Percentiles rank a stretch among this genome's conserved stretches.
Conservation (phyloP, 2,888 invertebrate genomes). For the Acleris holmiana region DNA sequence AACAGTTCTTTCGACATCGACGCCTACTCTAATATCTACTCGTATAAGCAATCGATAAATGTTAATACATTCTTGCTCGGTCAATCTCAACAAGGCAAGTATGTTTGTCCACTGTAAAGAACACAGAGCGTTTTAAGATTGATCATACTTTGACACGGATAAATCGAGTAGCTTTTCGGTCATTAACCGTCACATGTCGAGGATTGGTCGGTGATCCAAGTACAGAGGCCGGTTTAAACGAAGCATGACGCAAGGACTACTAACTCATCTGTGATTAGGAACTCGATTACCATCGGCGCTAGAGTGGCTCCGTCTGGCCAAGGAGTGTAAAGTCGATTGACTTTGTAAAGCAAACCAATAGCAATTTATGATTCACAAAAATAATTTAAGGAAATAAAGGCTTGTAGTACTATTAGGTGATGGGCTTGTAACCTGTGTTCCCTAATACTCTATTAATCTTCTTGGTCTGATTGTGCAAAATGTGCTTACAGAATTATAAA, state of each 20-base stretch:
- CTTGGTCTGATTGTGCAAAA: too few species aligned
- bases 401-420: too few species aligned
- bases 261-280: constrained; percentile 65
- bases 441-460: too few species aligned
- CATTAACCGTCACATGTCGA: constrained; percentile 56
- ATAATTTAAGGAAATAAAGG: too few species aligned
- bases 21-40: constrained; percentile 15
- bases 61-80: constrained; percentile 5
- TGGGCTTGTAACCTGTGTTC: too few species aligned
- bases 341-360: constrained; percentile 1
- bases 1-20: constrained; percentile 14
- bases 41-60: constrained; percentile 19
- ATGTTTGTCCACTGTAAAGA: constrained; percentile 6
- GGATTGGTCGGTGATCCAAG: constrained; percentile 39
- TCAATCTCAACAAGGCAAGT: constrained; percentile 1
- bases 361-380: too few species aligned
- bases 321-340: constrained; percentile 1
- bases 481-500: too few species aligned
- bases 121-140: constrained; percentile 15
- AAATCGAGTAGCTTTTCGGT: constrained; percentile 43
- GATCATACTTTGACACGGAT: constrained; percentile 12
- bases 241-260: constrained; percentile 58
- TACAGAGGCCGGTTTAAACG: constrained; percentile 53
- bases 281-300: constrained; percentile 11
- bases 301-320: constrained; percentile 4